Evolutionary conservation across 2,797 vertebrate species (phyloP), one percentile per base, ranked within the genome.

Genomic region (Cyclopterus lumpus): DNA sequence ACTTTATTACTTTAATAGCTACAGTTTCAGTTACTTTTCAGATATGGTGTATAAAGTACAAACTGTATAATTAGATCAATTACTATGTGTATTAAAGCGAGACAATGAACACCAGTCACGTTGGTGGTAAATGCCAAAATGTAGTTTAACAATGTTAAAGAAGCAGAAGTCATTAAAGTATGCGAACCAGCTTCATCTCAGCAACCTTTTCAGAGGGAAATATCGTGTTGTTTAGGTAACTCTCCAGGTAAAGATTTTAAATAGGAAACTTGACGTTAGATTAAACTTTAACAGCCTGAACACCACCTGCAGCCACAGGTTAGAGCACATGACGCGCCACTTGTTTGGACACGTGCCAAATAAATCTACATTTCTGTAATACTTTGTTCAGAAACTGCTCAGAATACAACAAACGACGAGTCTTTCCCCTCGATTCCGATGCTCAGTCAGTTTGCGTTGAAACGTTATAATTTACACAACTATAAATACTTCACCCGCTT

Each of bases 401-500:
- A 30, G 8, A 30, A 30, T 8, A 49, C 60, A 26, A 73, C 40
- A 71, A 62, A 28, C 6, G 15, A 4, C 0, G 20, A 12, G 34
- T 58, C 26, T 78, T 61, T 34, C 7, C 0, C 28, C 46, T 36
- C 26, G 34, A 66, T 63, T 71, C 65, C 1, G 48, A 64, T 15
- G 49, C 44, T 49, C 63, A 40, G 66, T 66, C 54, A 32, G 77
- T 81, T n/a, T n/a, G n/a, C n/a, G n/a, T n/a, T 70, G 62, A 84
- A 91, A 83, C 79, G 7, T 81, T 88, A 88, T 86, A 92, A 91
- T 91, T 93, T 81, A 78, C 85, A 83, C 77, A 80, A 85, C 89
- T 93, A 92, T 89, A 92, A 91, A 94, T 93, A 92, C 81, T 67
- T 84, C 59, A 81, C 81, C 87, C 71, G 69, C 84, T 74, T 64